Evolutionary conservation across 2,797 vertebrate species (phyloP).

Genomic region (Hydrocynus forskahlii): DNA sequence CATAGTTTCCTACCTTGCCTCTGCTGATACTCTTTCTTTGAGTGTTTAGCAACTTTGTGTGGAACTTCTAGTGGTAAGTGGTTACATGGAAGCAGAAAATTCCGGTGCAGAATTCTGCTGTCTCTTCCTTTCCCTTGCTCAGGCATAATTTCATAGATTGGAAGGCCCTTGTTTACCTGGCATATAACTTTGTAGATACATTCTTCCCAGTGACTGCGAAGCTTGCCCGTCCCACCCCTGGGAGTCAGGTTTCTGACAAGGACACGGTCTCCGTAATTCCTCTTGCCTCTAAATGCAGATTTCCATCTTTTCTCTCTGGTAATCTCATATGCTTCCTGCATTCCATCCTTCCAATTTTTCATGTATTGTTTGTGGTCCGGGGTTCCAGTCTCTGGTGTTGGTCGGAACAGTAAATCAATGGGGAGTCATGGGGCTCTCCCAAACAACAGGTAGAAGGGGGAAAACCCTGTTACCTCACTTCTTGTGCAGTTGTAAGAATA

Average conservation of each 20-base stretch:
- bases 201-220: conserved; percentile 20
- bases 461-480: neutral
- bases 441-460: neutral
- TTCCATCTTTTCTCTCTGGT: neutral
- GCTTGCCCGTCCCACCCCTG: conserved; percentile 21
- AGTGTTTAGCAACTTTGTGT: neutral
- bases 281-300: neutral
- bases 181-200: conserved; percentile 1
- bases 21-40: neutral
- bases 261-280: conserved; percentile 29
- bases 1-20: neutral
- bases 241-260: conserved; percentile 34
- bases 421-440: conserved; percentile 1
- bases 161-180: neutral
- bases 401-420: conserved; percentile 2
- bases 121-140: neutral
- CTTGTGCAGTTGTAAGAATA: conserved; percentile 17
- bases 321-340: conserved; percentile 34
- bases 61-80: conserved; percentile 20
- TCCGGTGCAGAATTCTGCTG: conserved; percentile 3
- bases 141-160: conserved; percentile 21
- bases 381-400: neutral
- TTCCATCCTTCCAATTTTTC: conserved; percentile 13
- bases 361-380: neutral
- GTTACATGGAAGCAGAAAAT: conserved; percentile 31